phyloP scores from a whole-genome alignment of 2,113 vertebrate genomes.

The Australoheros scitulus region DNA sequence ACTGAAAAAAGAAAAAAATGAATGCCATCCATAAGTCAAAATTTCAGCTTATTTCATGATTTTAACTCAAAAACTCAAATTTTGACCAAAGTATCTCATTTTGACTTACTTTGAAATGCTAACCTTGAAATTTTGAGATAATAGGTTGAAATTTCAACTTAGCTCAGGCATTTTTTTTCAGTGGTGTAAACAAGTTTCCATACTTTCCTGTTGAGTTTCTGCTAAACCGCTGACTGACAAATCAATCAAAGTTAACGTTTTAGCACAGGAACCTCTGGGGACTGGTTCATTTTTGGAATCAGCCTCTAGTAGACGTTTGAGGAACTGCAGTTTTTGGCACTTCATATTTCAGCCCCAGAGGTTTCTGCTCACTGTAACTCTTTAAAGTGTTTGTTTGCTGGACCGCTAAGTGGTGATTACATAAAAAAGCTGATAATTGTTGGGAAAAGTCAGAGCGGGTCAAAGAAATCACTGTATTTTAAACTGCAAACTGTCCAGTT shows the following conservation, averaged over 20 bases:
- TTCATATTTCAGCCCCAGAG: not conserved
- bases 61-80: not conserved
- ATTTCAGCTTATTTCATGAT: not conserved
- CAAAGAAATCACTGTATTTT: no score
- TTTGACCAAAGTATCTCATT: not conserved
- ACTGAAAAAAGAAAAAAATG: not conserved
- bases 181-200: not conserved
- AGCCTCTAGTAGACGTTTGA: not conserved
- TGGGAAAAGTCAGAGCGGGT: not conserved
- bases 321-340: not conserved
- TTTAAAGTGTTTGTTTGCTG: not conserved
- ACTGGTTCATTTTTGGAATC: not conserved
- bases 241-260: not conserved
- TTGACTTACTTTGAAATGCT: not conserved
- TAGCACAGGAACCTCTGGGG: not conserved
- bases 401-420: no score
- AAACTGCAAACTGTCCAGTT: not conserved
- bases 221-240: not conserved
- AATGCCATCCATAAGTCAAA: not conserved
- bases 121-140: not conserved
- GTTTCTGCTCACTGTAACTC: not conserved
- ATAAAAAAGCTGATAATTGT: not conserved
- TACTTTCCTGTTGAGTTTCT: not conserved
- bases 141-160: not conserved
- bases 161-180: not conserved